These are phyloP conservation scores for Mechanitis messenoides DNA, from an alignment of 2,888 invertebrate genomes.

Conservation along the genomic window DNA sequence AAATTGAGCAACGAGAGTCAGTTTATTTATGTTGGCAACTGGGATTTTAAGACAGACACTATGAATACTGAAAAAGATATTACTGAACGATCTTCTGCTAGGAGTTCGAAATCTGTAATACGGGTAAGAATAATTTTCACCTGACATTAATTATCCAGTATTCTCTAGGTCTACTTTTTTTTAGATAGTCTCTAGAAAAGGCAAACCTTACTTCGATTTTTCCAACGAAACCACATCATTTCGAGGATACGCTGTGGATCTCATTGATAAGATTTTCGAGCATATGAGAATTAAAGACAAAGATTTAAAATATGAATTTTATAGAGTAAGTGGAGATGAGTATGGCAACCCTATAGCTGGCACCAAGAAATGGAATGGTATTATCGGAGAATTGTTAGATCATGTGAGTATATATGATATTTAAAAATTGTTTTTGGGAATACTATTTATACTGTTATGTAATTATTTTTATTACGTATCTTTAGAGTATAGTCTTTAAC, in stretches of 20 bases:
- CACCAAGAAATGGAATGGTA: conserved; percentile 85
- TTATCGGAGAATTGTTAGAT: conserved; percentile 84
- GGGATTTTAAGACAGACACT: conserved; percentile 66
- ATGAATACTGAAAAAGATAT: conserved; percentile 41
- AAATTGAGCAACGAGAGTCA: conserved; percentile 71
- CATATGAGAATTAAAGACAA: conserved; percentile 42
- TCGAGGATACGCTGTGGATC: conserved; percentile 91
- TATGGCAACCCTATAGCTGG: conserved; percentile 81
- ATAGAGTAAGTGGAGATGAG: conserved; percentile 78
- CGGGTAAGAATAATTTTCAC: conserved; percentile 53
- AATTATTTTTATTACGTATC: too few relatives aligned
- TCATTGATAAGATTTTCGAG: conserved; percentile 83
- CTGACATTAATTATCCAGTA: too few relatives aligned
- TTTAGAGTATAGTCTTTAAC: too few relatives aligned
- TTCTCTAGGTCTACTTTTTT: not conserved
- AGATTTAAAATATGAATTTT: conserved; percentile 79
- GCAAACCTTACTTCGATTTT: conserved; percentile 52
- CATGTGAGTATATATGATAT: conserved; percentile 71
- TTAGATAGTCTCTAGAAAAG: conserved; percentile 76
- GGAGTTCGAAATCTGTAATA: conserved; percentile 73
- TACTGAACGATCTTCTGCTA: conserved; percentile 46
- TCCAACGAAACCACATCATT: conserved; percentile 61
- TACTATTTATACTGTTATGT: too few relatives aligned
- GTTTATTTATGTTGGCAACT: conserved; percentile 72
- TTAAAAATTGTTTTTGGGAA: too few relatives aligned